Evolutionary conservation across 2,797 vertebrate species (phyloP).

Genomic region (Prionace glauca): DNA sequence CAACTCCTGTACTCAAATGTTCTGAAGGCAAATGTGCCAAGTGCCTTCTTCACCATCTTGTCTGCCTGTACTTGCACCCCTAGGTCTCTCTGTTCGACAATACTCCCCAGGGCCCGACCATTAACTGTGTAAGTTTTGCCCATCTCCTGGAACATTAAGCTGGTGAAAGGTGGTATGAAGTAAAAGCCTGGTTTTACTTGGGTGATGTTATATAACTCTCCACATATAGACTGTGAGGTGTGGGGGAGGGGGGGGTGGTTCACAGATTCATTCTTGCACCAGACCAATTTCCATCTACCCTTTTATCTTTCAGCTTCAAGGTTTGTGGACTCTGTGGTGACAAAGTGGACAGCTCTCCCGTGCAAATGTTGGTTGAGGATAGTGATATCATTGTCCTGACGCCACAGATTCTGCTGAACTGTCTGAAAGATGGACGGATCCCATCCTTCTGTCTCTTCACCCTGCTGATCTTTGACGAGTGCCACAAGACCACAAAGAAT

Average conservation of each 20-base stretch:
- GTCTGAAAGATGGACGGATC: slow-evolving; percentile 50
- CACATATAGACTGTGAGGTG: neutral
- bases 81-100: too few relatives aligned
- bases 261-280: neutral
- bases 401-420: slow-evolving; percentile 69
- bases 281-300: neutral
- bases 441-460: slow-evolving; percentile 60
- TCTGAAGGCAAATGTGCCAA: too few relatives aligned
- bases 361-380: slow-evolving; percentile 49
- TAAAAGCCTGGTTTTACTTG: neutral
- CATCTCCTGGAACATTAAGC: neutral
- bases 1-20: too few relatives aligned
- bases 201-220: neutral
- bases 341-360: slow-evolving; percentile 44
- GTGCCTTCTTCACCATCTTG: too few relatives aligned
- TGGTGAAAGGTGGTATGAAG: neutral
- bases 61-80: too few relatives aligned
- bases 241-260: too few relatives aligned
- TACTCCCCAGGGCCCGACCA: too few relatives aligned
- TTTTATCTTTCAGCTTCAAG: slow-evolving; percentile 48
- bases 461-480: slow-evolving; percentile 70
- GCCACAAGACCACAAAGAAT: slow-evolving; percentile 65
- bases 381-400: slow-evolving; percentile 65
- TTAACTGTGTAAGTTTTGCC: too few relatives aligned
- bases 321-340: slow-evolving; percentile 62